phyloP scores from a whole-genome alignment of 1,140 invertebrate species.

The Heliconius hewitsoni region DNA sequence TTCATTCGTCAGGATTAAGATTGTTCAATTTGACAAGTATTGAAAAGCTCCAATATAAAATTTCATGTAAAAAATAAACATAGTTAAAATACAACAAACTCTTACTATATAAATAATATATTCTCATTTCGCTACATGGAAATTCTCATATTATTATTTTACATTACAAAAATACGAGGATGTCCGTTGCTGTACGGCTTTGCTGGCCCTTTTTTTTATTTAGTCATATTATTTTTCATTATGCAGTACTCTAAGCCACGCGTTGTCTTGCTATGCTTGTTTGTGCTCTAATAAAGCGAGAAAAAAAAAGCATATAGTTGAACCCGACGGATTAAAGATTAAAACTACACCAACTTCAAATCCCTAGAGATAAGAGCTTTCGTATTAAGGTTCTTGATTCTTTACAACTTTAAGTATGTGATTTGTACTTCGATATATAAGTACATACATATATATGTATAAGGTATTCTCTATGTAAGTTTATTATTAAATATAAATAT shows the following conservation, averaged over 20 bases:
- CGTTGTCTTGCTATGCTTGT: too few species aligned
- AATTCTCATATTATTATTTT: background rate
- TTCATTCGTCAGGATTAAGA: background rate
- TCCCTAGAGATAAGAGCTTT: background rate
- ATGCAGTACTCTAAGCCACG: too few species aligned
- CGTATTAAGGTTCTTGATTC: background rate
- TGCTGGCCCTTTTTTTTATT: too few species aligned
- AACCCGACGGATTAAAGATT: background rate
- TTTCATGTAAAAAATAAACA: too few species aligned
- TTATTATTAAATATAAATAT: too few species aligned
- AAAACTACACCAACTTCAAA: slow-evolving; percentile 3
- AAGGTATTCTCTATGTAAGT: too few species aligned
- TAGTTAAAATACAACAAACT: too few species aligned
- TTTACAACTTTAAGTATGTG: background rate
- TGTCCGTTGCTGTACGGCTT: background rate
- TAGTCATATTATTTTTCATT: too few species aligned
- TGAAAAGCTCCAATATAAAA: too few species aligned
- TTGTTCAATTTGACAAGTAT: background rate
- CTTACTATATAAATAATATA: too few species aligned
- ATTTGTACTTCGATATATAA: background rate
- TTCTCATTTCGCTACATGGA: background rate
- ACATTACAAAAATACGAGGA: background rate
- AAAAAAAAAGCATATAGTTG: background rate
- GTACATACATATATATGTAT: too few species aligned
- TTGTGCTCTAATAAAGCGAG: too few species aligned